Evolutionary conservation across 2,888 invertebrate species (phyloP), one percentile per base, ranked within the genome.

Genomic region (Caenorhabditis sinica): DNA sequence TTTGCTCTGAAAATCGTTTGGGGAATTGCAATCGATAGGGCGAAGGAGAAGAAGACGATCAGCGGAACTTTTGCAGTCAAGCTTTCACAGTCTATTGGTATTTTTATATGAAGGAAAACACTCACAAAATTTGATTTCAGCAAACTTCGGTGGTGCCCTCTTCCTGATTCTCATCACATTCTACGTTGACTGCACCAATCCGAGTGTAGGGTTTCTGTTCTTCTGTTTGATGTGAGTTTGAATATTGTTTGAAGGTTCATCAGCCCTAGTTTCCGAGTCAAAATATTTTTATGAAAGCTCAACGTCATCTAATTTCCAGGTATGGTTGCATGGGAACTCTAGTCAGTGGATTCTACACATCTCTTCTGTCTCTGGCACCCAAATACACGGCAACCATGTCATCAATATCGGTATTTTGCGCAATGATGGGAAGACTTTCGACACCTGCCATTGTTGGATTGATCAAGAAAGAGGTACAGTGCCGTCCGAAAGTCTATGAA

Each of bases 371-470:
- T 11, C 68, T 90, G 36, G 90, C 90, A 13, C 90, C 90, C 1
- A 84, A 86, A 9, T 90, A 89, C 69, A 89, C 90, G 0, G 90
- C 90, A 23, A 89, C 88, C 20, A 80, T 90, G 53, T 87, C 88
- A 4, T 89, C 90, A 25, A 83, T 90, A n/a, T 89, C 90, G 13
- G 86, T 87, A 13, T 87, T 89, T 30, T 85, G 86, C 13, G 89
- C 88, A 20, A 85, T 88, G 85, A 72, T 89, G 49, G 89, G 88
- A 25, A 79, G 87, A 40, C 45, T 89, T 0, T 58, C 69, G 8
- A 86, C 90, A 4, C 90, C 90, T 11, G 76, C 80, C 0, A 82
- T 86, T 51, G 88, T 88, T 25, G 88, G 87, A 45, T 43, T 87
- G 11, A 83, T 88, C 25, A 88, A 86, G 63, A 84, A 87, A 53